A percentile compares a stretch with the other conserved stretches of the same genome.
These are phyloP conservation scores for Phrynocephalus forsythii DNA, from an alignment of 2,797 vertebrate species.

Conservation along the genomic window DNA sequence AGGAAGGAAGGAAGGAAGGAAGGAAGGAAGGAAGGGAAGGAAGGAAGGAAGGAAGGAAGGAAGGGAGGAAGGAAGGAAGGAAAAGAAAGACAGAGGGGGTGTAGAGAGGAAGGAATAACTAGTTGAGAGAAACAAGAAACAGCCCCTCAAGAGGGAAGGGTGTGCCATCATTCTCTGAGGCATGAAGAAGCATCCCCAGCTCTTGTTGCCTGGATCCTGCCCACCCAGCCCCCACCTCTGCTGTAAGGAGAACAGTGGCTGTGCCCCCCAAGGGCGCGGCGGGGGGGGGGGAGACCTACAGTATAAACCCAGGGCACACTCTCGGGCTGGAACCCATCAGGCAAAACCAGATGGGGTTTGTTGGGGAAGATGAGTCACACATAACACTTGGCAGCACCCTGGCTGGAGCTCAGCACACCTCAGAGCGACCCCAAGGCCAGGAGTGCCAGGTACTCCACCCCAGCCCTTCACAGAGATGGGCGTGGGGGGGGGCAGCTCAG, in stretches of 20 bases:
- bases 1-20: constrained; percentile 72
- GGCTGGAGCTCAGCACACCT: no score
- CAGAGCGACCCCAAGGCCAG: background rate
- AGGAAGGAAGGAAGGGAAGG: constrained; percentile 70
- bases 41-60: constrained; percentile 60
- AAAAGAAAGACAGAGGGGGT: background rate
- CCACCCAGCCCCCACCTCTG: no score
- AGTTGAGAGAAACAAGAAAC: background rate
- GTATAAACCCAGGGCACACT: no score
- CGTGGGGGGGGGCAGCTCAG: background rate
- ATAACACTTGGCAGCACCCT: no score
- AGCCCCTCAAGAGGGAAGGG: background rate
- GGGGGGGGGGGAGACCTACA: no score
- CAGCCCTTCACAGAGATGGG: background rate
- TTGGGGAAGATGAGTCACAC: no score
- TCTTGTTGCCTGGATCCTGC: no score
- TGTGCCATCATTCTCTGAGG: no score
- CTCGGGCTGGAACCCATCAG: no score
- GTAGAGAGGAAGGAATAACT: background rate
- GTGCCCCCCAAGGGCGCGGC: no score
- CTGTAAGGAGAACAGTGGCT: no score
- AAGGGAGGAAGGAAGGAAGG: background rate
- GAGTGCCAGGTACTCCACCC: background rate
- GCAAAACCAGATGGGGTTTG: background rate
- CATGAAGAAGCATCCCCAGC: no score